A percentile compares a stretch with the other conserved stretches of the same genome.
Evolutionary conservation across 2,113 vertebrate species (phyloP).

Genomic region (Serilophus lunatus): DNA sequence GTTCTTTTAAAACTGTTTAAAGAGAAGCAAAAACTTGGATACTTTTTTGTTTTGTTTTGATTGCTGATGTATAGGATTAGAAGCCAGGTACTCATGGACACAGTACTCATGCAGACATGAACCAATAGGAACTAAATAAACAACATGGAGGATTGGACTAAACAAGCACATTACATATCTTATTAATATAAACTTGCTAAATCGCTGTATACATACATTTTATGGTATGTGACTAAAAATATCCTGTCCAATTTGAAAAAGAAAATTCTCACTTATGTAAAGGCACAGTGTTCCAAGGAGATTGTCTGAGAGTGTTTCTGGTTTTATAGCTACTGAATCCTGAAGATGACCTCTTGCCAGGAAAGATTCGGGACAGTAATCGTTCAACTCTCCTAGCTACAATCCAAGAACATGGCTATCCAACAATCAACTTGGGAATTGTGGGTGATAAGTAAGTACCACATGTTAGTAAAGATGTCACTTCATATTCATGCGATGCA

Average conservation of each 20-base stretch:
- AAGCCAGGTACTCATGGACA: not conserved
- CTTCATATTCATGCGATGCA: constrained; percentile 32
- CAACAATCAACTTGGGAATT: constrained; percentile 98
- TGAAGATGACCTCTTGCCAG: constrained; percentile 95
- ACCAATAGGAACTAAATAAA: not conserved
- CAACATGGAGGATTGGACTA: not conserved
- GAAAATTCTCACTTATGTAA: not conserved
- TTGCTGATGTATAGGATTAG: not conserved
- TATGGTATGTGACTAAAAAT: not conserved
- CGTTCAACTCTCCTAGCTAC: constrained; percentile 95
- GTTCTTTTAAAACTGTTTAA: not conserved
- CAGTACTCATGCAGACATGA: not conserved
- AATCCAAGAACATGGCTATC: constrained; percentile 98
- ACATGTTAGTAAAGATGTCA: constrained; percentile 54
- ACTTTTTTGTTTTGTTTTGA: not conserved
- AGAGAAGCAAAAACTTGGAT: not conserved
- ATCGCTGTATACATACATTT: too few species aligned
- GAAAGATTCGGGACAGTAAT: constrained; percentile 98
- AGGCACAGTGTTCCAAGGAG: not conserved
- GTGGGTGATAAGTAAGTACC: constrained; percentile 97
- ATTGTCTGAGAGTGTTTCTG: constrained; percentile 48
- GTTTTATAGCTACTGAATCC: constrained; percentile 90
- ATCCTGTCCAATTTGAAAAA: not conserved
- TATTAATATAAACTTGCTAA: not conserved
- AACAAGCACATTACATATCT: not conserved